phyloP scores from a whole-genome alignment of 2,797 vertebrate genomes.

The Melanitta fusca region DNA sequence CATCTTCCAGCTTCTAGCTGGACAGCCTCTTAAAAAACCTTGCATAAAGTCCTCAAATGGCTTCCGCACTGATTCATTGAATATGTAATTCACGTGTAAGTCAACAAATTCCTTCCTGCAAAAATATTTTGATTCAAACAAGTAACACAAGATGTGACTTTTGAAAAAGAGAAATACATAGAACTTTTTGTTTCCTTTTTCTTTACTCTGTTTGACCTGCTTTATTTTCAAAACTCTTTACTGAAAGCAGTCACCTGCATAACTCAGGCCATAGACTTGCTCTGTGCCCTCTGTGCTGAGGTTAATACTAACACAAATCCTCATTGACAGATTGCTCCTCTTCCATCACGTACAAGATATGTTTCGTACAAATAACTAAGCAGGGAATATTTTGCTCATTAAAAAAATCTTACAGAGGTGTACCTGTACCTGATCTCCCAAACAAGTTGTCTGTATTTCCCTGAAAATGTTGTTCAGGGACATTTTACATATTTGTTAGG shows the following conservation, averaged over 20 bases:
- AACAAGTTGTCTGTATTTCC: not conserved
- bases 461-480: not conserved
- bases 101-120: slow-evolving; percentile 79
- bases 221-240: not conserved
- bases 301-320: not conserved
- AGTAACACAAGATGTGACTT: not conserved
- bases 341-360: not conserved
- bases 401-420: not conserved
- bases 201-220: not conserved
- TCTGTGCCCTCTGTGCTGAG: not conserved
- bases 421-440: not conserved
- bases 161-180: not conserved
- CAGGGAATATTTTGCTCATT: not conserved
- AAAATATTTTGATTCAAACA: not conserved
- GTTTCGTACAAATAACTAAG: not conserved
- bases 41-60: slow-evolving; percentile 65
- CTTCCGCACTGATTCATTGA: slow-evolving; percentile 68
- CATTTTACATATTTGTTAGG: not conserved
- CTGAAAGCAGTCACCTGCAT: not conserved
- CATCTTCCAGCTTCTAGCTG: slow-evolving; percentile 55
- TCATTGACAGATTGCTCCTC: not conserved
- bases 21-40: slow-evolving; percentile 73
- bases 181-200: not conserved
- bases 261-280: not conserved
- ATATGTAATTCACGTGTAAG: slow-evolving; percentile 72